Evolutionary conservation across 2,888 invertebrate species (phyloP).

Genomic region (Synanthedon andrenaeformis): DNA sequence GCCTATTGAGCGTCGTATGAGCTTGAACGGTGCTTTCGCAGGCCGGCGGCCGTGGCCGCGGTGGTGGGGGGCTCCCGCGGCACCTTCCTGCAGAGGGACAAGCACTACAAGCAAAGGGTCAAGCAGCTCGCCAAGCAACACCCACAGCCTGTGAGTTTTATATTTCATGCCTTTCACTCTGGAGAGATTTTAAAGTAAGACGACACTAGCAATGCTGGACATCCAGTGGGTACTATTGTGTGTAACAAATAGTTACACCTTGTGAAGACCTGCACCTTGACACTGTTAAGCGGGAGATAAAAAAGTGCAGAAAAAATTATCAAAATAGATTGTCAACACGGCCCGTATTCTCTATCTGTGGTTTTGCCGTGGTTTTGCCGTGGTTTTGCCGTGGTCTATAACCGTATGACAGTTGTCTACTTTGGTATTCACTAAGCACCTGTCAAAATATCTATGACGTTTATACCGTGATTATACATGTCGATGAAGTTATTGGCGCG

Average conservation of each 20-base stretch:
- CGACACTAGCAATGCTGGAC: background rate
- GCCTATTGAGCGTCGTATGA: too few relatives aligned
- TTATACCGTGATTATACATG: too few relatives aligned
- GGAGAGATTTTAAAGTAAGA: background rate
- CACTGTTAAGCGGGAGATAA: background rate
- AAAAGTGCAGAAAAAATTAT: background rate
- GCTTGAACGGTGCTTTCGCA: constrained; percentile 7
- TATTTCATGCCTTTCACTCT: background rate
- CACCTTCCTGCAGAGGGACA: constrained; percentile 57
- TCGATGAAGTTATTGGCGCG: too few relatives aligned
- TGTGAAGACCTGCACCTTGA: background rate
- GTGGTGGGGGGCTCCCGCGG: constrained; percentile 44
- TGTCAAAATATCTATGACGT: too few relatives aligned
- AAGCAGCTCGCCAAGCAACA: constrained; percentile 57
- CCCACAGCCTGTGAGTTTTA: constrained; percentile 44
- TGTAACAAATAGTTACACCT: too few relatives aligned
- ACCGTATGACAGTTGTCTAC: too few relatives aligned
- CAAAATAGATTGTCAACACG: too few relatives aligned
- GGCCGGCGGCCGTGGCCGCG: constrained; percentile 53
- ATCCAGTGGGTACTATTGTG: too few relatives aligned
- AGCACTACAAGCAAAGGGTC: constrained; percentile 56
- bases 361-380: too few relatives aligned
- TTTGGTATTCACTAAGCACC: too few relatives aligned
- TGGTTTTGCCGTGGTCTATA: too few relatives aligned
- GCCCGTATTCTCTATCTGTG: too few relatives aligned